phyloP scores from a whole-genome alignment of 2,113 vertebrate species.

The Uria aalge region DNA sequence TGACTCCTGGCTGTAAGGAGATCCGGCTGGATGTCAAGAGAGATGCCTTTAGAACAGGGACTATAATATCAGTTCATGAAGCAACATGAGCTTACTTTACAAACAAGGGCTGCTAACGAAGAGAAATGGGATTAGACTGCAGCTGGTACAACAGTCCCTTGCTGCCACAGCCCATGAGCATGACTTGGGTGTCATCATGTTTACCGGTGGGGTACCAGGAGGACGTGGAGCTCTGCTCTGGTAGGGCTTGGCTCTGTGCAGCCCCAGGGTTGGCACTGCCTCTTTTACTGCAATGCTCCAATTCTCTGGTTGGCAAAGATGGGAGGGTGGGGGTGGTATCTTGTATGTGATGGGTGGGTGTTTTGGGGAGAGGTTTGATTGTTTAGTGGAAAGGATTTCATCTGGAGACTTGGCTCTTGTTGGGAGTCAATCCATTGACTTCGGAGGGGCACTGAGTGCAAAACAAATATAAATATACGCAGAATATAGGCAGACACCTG shows the following conservation, averaged over 20 bases:
- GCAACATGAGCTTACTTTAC: neutral
- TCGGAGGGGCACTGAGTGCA: neutral
- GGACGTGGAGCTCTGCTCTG: neutral
- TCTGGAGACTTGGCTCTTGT: neutral
- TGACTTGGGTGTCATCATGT: neutral
- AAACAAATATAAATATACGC: neutral
- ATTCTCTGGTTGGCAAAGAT: neutral
- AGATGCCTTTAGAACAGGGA: neutral
- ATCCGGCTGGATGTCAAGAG: neutral
- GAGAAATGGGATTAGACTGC: neutral
- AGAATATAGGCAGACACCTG: neutral
- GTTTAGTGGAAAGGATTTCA: neutral
- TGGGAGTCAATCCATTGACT: neutral
- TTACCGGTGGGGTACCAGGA: neutral
- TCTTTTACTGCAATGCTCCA: neutral
- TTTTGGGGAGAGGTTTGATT: neutral
- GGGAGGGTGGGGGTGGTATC: no score
- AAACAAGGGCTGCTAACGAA: neutral
- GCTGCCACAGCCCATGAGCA: neutral
- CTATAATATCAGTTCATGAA: neutral
- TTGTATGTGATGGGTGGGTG: neutral
- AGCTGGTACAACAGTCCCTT: neutral
- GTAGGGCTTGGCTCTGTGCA: neutral
- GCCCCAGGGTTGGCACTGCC: fast-evolving
- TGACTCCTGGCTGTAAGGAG: neutral